Evolutionary conservation across 2,888 invertebrate species (phyloP), one percentile per base, ranked within the genome.

Genomic region (Euspilapteryx auroguttella): DNA sequence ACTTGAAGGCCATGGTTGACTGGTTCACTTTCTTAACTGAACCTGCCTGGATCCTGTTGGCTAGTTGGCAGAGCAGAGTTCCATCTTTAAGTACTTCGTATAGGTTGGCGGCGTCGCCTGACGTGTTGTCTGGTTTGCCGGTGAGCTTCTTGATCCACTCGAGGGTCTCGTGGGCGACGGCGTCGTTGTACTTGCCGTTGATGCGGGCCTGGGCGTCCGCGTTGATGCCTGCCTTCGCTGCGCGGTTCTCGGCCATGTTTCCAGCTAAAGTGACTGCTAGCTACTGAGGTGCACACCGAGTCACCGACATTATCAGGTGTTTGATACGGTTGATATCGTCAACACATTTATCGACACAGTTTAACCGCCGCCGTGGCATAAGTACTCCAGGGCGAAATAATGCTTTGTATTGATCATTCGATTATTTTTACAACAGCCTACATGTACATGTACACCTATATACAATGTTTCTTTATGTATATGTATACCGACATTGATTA

Each of bases 101-200:
- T 45, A 98, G 88, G 58, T 94, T 94, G 37, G 94, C 92, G 69
- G 87, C 89, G 43, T 90, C 87, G 8, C 97, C 96, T 34, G 85
- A 82, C 6, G 91, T 88, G 56, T 88, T 85, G 37, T 87, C 82
- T 33, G 89, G 84, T 39, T 91, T 89, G 2, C 86, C 87, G 10
- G 92, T 91, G 34, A 96, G 81, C 23, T 79, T 68, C 53, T 87
- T 87, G 51, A 99, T 89, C 98, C 98, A 98, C 71, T 90, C 87
- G 45, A 97, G 78, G 38, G 89, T 88, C 76, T 98, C 95, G 35
- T 82, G 83, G 8, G 97, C 98, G 45, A 94, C 82, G 41, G 90
- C 89, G 45, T 92, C 88, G 63, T 91, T 97, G 79, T 97, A 99
- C 77, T 98, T 98, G 65, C 93, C 92, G 62, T 94, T 87, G 49